These are phyloP conservation scores for Punctoribates punctum DNA, from an alignment of 2,888 invertebrate species.

Conservation along the genomic window DNA sequence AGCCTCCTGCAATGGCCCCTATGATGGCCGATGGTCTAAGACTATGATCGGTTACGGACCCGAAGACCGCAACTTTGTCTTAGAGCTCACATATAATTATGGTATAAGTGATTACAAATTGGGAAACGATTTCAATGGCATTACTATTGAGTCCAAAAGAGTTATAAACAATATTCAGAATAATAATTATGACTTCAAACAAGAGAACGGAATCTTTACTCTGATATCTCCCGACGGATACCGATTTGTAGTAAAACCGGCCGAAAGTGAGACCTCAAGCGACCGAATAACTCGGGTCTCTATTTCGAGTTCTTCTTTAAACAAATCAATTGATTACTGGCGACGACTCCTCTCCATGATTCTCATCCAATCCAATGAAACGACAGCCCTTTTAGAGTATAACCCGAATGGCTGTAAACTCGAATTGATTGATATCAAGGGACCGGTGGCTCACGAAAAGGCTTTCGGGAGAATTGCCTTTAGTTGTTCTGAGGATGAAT, in stretches of 20 bases:
- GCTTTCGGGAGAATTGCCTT: conserved; percentile 96
- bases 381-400: conserved; percentile 67
- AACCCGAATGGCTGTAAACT: conserved; percentile 63
- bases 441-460: conserved; percentile 71
- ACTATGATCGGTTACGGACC: conserved; percentile 98
- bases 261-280: conserved; percentile 49
- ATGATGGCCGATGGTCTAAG: conserved; percentile 74
- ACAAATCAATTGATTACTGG: conserved; percentile 76
- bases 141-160: conserved; percentile 39
- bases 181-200: neutral
- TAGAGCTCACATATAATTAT: conserved; percentile 97
- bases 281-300: conserved; percentile 77
- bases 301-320: conserved; percentile 71
- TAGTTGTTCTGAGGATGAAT: conserved; percentile 66
- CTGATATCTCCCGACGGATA: conserved; percentile 44
- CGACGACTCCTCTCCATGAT: conserved; percentile 70
- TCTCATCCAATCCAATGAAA: conserved; percentile 62
- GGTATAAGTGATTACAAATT: conserved; percentile 77
- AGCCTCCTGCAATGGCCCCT: conserved; percentile 84
- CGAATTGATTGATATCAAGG: conserved; percentile 63
- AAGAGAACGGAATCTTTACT: conserved; percentile 26
- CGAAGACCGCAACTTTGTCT: conserved; percentile 88
- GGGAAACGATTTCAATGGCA: conserved; percentile 77
- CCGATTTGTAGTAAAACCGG: conserved; percentile 16
- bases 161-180: conserved; percentile 37